A percentile compares a stretch with the other conserved stretches of the same genome.
These are phyloP conservation scores for Ctenoplectra terminalis DNA, from an alignment of 1,140 invertebrate species.

Conservation along the genomic window DNA sequence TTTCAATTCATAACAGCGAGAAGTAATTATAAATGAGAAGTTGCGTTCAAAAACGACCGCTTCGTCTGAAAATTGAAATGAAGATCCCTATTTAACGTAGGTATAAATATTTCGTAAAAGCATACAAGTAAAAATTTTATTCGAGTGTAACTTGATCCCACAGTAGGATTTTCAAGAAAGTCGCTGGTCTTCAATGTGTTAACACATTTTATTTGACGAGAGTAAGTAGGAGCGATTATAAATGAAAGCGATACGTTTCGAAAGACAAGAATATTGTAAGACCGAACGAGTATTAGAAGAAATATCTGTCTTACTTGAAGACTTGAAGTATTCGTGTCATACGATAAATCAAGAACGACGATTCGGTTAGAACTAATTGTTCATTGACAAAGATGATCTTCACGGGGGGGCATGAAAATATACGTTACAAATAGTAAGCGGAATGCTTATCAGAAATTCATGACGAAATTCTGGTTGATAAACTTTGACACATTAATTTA, in stretches of 20 bases:
- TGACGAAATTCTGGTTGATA: constrained; percentile 68
- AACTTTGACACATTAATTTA: constrained; percentile 63
- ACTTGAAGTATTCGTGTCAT: constrained; percentile 60
- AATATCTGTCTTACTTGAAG: constrained; percentile 66
- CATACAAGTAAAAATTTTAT: no score
- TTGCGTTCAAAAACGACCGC: no score
- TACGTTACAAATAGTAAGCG: constrained; percentile 31
- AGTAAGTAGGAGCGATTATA: not conserved
- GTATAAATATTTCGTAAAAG: no score
- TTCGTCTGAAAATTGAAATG: no score
- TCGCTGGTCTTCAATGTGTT: no score
- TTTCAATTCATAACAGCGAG: no score
- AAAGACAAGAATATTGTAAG: not conserved
- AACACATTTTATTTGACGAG: not conserved
- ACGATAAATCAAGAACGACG: constrained; percentile 10
- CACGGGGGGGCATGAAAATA: constrained; percentile 14
- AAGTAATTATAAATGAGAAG: no score
- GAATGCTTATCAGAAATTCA: constrained; percentile 25
- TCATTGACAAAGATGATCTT: constrained; percentile 27
- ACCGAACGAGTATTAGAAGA: not conserved
- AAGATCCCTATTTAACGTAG: no score
- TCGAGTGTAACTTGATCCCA: no score
- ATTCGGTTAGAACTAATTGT: constrained; percentile 48
- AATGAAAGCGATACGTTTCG: not conserved
- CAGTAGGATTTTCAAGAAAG: no score